Evolutionary conservation across 2,797 vertebrate genomes (phyloP).

Genomic region (Chelmon rostratus): DNA sequence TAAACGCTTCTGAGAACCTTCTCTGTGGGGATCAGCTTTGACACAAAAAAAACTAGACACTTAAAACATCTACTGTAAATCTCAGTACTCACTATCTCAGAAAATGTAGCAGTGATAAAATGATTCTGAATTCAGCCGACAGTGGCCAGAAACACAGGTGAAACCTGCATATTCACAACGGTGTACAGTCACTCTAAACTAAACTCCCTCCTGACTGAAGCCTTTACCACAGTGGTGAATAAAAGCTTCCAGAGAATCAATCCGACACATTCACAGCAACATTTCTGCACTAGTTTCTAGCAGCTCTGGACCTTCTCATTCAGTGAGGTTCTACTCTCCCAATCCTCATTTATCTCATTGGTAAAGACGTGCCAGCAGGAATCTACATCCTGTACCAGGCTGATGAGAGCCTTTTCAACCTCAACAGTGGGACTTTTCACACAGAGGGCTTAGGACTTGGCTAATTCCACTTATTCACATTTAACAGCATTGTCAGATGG

Average conservation of each 20-base stretch:
- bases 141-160: not conserved
- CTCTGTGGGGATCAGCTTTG: not conserved
- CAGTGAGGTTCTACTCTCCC: not conserved
- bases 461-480: constrained; percentile 2
- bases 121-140: not conserved
- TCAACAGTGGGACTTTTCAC: not conserved
- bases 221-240: not conserved
- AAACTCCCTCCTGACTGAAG: not conserved
- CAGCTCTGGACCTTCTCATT: not conserved
- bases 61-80: not conserved
- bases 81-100: no score
- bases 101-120: not conserved
- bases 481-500: not conserved
- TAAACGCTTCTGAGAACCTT: no score
- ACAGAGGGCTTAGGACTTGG: constrained; percentile 5
- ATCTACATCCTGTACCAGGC: not conserved
- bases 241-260: not conserved
- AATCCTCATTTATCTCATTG: not conserved
- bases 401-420: not conserved
- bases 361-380: constrained; percentile 11
- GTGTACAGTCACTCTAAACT: not conserved
- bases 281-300: constrained; percentile 10
- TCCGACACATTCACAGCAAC: not conserved
- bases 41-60: not conserved
- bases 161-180: not conserved